phyloP scores from a whole-genome alignment of 2,113 vertebrate species.

The Myiopsitta monachus region DNA sequence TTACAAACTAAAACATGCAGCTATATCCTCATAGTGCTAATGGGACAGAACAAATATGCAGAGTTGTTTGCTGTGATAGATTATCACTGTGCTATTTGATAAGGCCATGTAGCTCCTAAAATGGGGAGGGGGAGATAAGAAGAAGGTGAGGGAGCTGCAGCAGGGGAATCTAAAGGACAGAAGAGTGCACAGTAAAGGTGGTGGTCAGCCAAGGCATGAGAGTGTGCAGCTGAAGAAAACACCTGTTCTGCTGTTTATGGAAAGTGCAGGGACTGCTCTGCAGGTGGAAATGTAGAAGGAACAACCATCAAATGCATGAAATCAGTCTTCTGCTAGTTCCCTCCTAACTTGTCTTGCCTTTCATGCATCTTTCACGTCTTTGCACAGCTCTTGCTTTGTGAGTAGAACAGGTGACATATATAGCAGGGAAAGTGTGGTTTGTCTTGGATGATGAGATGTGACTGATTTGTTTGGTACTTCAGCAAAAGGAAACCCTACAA shows the following conservation, averaged over 20 bases:
- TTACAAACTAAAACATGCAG: neutral
- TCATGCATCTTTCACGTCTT: fast-evolving
- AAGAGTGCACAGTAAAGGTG: neutral
- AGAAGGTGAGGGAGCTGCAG: neutral
- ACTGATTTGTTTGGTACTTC: neutral
- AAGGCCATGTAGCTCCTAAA: neutral
- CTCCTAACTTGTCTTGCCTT: neutral
- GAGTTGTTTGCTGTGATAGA: neutral
- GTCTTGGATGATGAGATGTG: neutral
- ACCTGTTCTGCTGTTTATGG: neutral
- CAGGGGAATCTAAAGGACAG: neutral
- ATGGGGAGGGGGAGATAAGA: neutral
- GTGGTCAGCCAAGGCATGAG: neutral
- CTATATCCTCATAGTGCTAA: neutral
- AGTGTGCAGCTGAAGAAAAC: neutral
- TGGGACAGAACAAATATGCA: neutral
- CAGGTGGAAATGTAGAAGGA: neutral
- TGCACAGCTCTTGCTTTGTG: neutral
- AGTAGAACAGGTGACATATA: neutral
- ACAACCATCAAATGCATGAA: neutral
- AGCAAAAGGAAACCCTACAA: neutral
- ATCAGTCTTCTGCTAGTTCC: neutral
- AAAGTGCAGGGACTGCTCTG: neutral
- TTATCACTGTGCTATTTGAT: neutral
- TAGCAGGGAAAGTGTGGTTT: neutral